Evolutionary conservation across 1,140 invertebrate genomes (phyloP).

Genomic region (Bemisia tabaci): DNA sequence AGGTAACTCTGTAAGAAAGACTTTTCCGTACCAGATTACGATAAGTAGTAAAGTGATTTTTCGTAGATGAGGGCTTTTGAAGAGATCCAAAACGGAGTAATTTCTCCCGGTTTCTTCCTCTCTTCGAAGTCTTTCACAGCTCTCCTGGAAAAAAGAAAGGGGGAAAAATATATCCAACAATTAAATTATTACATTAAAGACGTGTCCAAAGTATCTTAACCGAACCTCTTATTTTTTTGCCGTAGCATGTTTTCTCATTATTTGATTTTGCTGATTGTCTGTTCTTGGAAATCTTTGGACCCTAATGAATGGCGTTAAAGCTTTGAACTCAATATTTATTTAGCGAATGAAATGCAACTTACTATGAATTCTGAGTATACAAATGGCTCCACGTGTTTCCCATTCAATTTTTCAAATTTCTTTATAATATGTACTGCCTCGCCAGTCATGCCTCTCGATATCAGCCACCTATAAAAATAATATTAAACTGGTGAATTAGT

Average conservation of each 20-base stretch:
- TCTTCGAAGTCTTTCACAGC: conserved; percentile 44
- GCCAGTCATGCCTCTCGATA: conserved; percentile 65
- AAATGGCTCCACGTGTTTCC: conserved; percentile 51
- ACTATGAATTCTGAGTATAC: conserved; percentile 58
- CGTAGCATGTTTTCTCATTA: too few species aligned
- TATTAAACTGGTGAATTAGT: conserved; percentile 10
- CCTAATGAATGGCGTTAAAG: too few species aligned
- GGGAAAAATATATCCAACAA: not conserved
- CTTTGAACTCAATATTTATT: too few species aligned
- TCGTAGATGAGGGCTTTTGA: conserved; percentile 53
- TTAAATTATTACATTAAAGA: not conserved
- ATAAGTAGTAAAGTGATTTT: conserved; percentile 58
- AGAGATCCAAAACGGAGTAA: conserved; percentile 64
- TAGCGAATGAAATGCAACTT: too few species aligned
- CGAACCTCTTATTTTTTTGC: too few species aligned
- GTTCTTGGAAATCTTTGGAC: too few species aligned
- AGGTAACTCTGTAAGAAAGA: too few species aligned
- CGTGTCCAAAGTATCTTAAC: too few species aligned
- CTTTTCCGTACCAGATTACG: conserved; percentile 47
- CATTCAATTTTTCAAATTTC: conserved; percentile 66
- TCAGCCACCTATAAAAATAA: conserved; percentile 49
- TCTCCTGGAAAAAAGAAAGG: conserved; percentile 36
- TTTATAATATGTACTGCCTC: conserved; percentile 59
- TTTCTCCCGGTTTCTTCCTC: conserved; percentile 48
- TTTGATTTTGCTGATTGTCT: too few species aligned